These are phyloP conservation scores for Mormyrus hasselquistii DNA, from an alignment of 2,797 vertebrate species.

Conservation along the genomic window DNA sequence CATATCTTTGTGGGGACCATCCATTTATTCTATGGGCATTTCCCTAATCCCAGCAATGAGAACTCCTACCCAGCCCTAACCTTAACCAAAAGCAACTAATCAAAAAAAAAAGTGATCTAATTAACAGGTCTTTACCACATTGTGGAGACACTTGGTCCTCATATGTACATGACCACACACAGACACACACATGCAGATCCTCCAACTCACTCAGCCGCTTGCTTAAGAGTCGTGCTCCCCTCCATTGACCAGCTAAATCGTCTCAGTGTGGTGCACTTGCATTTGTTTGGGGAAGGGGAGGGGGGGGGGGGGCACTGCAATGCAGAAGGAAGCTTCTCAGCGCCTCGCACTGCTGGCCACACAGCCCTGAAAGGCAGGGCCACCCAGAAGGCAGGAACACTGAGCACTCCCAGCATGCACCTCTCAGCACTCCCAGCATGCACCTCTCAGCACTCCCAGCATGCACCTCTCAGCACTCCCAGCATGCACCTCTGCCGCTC, in stretches of 20 bases:
- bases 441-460: too few species aligned
- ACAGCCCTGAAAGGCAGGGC: background rate
- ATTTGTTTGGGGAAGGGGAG: conserved; percentile 11
- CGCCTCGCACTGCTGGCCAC: background rate
- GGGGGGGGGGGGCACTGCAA: conserved; percentile 30
- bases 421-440: too few species aligned
- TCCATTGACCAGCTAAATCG: background rate
- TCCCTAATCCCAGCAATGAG: background rate
- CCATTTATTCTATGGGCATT: background rate
- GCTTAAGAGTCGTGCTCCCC: conserved; percentile 5
- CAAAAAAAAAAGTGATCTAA: background rate
- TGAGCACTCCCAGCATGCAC: too few species aligned
- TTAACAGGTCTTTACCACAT: background rate
- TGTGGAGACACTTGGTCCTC: background rate
- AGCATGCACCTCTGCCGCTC: background rate
- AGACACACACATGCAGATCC: background rate
- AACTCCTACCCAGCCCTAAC: background rate
- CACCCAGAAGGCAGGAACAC: background rate
- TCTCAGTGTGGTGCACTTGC: conserved; percentile 27
- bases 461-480: background rate
- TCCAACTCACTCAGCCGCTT: background rate
- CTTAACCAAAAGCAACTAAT: background rate
- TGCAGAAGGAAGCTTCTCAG: conserved; percentile 26
- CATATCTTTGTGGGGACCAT: background rate
- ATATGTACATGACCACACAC: background rate